Base-by-base conservation (phyloP, 2,113 vertebrate species). In the Lepidothrix coronata region DNA sequence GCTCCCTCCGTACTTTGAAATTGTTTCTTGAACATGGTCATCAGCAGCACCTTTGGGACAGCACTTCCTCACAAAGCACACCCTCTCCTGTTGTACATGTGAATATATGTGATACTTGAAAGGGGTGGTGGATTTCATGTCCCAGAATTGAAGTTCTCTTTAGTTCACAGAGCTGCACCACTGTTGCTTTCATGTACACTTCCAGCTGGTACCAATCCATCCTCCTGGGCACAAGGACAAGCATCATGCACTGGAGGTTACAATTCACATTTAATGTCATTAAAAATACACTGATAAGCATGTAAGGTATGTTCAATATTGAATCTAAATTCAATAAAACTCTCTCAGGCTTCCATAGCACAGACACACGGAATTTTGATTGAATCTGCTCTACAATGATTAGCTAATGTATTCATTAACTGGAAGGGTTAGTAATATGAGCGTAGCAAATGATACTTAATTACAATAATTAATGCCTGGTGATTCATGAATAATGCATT, bases 391-490 rank as follows among this genome's bases (percentile, higher is more conserved):
- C 91, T 75, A 90, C 67, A 78, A 89, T 28, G 1, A 94, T 96
- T 94, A 88, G 54, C 39, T 96, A 94, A 95, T 85, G 41, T 93
- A 97, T 97, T 97, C 91, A 95, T 96, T 97, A 96, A 96, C 76
- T 85, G 62, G 84, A 93, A 96, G 76, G 72, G 66, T 89, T 96
- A 95, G 92, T 87, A 96, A 95, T 95, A 88, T 31, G 92, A 95
- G 94, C 2, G 22, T 31, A 70, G 90, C 93, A 97, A 97, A 97
- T 94, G 85, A 95, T 89, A 93, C 79, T 93, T 95, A 96, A 96
- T 97, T 97, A 97, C 82, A 81, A 96, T 97, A 96, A 97, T 97
- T 94, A 97, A 97, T 96, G 95, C 92, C 87, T 93, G 63, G 68
- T 90, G 92, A 62, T 82, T 94, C 51, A 97, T 97, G 95, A 96